Conservation (phyloP, 2,888 invertebrate genomes). For the Leucozona laternaria region DNA sequence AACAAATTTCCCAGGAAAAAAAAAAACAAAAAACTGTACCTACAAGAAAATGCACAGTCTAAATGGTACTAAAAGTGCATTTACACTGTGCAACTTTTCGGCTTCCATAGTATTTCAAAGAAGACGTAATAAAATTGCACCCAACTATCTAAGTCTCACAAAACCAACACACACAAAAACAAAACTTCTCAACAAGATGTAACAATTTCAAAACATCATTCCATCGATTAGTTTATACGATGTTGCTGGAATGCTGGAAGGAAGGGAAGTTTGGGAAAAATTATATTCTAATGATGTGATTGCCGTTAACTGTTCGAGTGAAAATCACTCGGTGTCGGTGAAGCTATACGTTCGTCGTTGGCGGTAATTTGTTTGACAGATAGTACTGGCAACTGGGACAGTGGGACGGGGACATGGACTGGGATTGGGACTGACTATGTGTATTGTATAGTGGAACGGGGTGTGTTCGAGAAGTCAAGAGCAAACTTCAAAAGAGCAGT, state of each 20-base stretch:
- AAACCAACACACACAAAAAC: not conserved
- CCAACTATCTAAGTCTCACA: not conserved
- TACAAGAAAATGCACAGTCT: slow-evolving; percentile 34
- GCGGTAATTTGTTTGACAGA: slow-evolving; percentile 54
- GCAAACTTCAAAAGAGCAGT: slow-evolving; percentile 73
- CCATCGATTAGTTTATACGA: slow-evolving; percentile 55
- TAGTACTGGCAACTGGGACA: not conserved
- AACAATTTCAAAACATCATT: slow-evolving; percentile 37
- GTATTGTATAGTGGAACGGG: not conserved
- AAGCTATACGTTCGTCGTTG: slow-evolving; percentile 32
- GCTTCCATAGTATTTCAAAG: not conserved
- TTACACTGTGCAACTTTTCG: slow-evolving; percentile 32
- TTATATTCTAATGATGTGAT: slow-evolving; percentile 72
- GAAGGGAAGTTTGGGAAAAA: slow-evolving; percentile 3
- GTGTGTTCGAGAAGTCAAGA: slow-evolving; percentile 39
- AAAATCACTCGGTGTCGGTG: slow-evolving; percentile 64
- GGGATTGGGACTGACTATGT: not conserved
- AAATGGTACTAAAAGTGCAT: slow-evolving; percentile 18
- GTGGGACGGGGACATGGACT: too few relatives aligned
- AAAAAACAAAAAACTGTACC: not conserved
- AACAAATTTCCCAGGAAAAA: slow-evolving; percentile 34
- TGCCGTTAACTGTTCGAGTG: slow-evolving; percentile 72
- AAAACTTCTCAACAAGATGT: slow-evolving; percentile 7
- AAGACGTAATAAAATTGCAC: slow-evolving; percentile 18
- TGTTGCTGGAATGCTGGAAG: slow-evolving; percentile 4